Evolutionary conservation across 92 coral and sea anemone species (phyloP), one percentile per base, ranked within the genome.

Genomic region (Blastomussa wellsi): DNA sequence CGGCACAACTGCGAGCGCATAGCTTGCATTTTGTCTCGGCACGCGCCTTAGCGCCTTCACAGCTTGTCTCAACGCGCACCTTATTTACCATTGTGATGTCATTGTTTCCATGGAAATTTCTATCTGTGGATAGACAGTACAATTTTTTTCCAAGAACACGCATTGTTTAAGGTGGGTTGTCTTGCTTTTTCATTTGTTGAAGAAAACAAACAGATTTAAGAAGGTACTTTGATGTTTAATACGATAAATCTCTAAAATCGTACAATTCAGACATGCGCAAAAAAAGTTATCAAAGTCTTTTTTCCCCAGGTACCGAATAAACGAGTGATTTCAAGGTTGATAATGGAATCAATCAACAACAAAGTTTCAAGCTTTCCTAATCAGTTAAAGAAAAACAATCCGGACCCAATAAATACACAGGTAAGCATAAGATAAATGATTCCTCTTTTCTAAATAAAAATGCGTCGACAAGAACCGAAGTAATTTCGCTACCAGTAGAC

Each of bases 301-400:
- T 22, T n/a, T 16, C 15, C 1, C 2, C 72, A 79, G 48, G 41
- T 24, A 79, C 16, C 55, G 5, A 7, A 7, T 62, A 28, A 37
- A n/a, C 64, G 59, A 3, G 17, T 29, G 68, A 35, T 11, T 33
- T 36, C 13, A 32, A 51, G 47, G 9, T 6, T 57, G 14, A 31
- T 14, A 37, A 64, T 79, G 83, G 55, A 68, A 38, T 59, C 74
- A n/a, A 12, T 62, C 41, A 38, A 55, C 15, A 35, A 59, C 26
- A 39, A 42, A 38, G 48, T 39, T 65, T 60, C 55, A n/a, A 26
- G n/a, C 72, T 19, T 33, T 17, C 41, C 22, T 26, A 62, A 62
- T 79, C 83, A 68, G 47, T 44, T 41, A 13, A 66, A 81, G 39
- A 68, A 81, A 52, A 62, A 70, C 31, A 81, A 81, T 19, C 37